phyloP scores from a whole-genome alignment of 2,797 vertebrate genomes.

The Enteromius viviparus region DNA sequence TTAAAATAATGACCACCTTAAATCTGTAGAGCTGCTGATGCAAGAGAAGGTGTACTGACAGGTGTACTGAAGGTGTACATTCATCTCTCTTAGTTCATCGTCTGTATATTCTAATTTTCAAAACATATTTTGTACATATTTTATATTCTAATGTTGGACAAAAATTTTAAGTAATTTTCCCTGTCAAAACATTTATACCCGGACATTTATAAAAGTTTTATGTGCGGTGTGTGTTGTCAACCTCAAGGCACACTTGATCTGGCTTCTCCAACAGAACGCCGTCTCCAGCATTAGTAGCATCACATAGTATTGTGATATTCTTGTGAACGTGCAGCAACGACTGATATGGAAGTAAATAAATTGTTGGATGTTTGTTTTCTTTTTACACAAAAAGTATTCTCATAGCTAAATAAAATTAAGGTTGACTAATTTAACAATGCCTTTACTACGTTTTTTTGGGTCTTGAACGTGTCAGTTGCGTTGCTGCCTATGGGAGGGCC shows the following conservation, averaged over 20 bases:
- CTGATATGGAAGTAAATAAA: not conserved
- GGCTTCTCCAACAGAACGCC: too few species aligned
- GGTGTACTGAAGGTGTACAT: too few species aligned
- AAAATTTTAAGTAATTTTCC: not conserved
- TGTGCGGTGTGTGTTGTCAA: not conserved
- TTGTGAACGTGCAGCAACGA: too few species aligned
- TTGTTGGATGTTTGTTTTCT: not conserved
- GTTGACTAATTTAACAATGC: not conserved
- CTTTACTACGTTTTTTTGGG: not conserved
- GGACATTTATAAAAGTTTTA: not conserved
- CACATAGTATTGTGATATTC: too few species aligned
- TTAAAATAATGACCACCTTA: too few species aligned
- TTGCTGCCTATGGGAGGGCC: not conserved
- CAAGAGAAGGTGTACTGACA: not conserved
- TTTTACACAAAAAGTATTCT: not conserved
- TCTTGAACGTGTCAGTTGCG: not conserved
- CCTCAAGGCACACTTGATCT: too few species aligned
- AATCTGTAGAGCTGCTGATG: too few species aligned
- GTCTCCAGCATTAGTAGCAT: too few species aligned
- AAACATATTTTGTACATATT: too few species aligned
- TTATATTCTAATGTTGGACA: not conserved
- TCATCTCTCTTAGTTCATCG: not conserved
- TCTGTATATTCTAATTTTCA: not conserved
- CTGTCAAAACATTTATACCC: not conserved
- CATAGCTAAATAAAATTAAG: not conserved